Evolutionary conservation across 2,113 vertebrate species (phyloP).

Genomic region (Uria lomvia): DNA sequence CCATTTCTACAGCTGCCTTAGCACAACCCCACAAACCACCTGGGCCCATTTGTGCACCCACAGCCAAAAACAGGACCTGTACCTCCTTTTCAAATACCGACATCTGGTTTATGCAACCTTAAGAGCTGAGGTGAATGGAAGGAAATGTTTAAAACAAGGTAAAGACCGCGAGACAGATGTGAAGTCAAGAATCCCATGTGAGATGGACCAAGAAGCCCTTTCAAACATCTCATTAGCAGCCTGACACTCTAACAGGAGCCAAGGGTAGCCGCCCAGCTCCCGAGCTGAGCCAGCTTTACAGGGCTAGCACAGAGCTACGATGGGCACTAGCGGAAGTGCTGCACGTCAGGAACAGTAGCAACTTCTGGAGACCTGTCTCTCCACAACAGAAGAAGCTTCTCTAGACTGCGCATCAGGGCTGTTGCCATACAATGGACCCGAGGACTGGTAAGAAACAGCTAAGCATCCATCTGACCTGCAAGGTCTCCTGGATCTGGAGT

Average conservation of each 20-base stretch:
- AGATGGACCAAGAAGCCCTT: not conserved
- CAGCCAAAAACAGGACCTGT: not conserved
- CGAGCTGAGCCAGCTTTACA: fast-evolving
- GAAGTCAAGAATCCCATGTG: not conserved
- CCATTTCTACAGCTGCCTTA: not conserved
- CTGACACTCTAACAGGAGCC: not conserved
- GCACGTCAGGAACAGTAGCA: not conserved
- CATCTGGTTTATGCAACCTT: not conserved
- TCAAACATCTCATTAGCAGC: constrained; percentile 4
- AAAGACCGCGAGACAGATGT: not conserved
- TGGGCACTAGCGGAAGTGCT: fast-evolving
- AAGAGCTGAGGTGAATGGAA: not conserved
- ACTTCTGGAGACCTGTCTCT: not conserved
- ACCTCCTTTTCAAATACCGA: not conserved
- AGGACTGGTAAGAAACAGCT: not conserved
- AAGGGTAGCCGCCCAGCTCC: not conserved
- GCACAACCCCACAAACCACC: not conserved
- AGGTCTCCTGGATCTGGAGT: not conserved
- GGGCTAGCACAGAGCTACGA: not conserved
- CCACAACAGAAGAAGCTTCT: not conserved
- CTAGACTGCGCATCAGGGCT: not conserved
- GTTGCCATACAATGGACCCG: fast-evolving
- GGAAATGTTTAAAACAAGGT: not conserved
- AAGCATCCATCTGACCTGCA: not conserved
- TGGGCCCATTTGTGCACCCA: not conserved